Evolutionary conservation across 2,888 invertebrate genomes (phyloP).

Genomic region (Branchipolynoe longqiensis): DNA sequence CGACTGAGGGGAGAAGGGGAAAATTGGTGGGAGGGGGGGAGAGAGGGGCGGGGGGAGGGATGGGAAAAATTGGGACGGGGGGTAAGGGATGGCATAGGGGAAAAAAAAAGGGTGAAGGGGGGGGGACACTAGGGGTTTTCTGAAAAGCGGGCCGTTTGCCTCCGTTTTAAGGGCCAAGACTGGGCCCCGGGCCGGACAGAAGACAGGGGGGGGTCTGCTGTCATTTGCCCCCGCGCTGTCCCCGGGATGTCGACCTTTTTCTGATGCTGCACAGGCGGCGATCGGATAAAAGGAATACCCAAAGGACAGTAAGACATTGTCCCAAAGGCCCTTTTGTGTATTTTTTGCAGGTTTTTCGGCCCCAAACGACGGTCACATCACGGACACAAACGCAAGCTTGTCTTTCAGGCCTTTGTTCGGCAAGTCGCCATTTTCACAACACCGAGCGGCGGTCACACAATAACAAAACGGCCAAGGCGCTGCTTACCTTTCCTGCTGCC

Average conservation of each 20-base stretch:
- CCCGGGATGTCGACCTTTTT: not conserved
- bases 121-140: no score
- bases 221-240: not conserved
- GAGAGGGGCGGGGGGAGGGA: no score
- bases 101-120: no score
- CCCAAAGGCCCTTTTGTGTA: not conserved
- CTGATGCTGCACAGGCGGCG: not conserved
- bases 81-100: no score
- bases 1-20: no score
- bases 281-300: not conserved
- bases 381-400: not conserved
- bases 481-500: slow-evolving; percentile 82
- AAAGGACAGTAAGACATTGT: not conserved
- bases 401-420: slow-evolving; percentile 36
- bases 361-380: not conserved
- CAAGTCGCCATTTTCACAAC: slow-evolving; percentile 55
- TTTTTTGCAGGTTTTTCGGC: not conserved
- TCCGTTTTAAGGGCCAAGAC: no score
- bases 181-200: not conserved
- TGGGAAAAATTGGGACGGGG: no score
- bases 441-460: not conserved
- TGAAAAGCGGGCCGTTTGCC: no score
- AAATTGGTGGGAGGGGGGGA: no score
- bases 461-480: not conserved
- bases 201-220: not conserved